A percentile compares a stretch with the other conserved stretches of the same genome.
These are phyloP conservation scores for Passerina amoena DNA, from an alignment of 2,113 vertebrate genomes.

Conservation along the genomic window DNA sequence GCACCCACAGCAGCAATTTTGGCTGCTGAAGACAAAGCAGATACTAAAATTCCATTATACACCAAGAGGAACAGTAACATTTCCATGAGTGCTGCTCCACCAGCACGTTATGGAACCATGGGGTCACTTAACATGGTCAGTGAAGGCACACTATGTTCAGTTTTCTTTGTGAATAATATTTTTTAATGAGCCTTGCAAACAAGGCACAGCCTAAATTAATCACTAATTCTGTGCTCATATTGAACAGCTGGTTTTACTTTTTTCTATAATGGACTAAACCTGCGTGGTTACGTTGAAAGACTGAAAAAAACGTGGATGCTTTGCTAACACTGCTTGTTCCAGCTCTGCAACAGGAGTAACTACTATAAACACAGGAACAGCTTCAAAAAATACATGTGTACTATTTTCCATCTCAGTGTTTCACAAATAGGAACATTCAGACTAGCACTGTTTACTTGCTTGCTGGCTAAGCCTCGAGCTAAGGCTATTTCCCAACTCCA, in stretches of 20 bases:
- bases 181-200: neutral
- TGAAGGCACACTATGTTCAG: neutral
- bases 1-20: neutral
- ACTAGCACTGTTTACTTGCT: neutral
- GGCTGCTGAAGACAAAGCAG: neutral
- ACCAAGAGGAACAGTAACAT: fast-evolving
- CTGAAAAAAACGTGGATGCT: neutral
- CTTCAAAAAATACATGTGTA: conserved; percentile 1
- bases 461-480: neutral
- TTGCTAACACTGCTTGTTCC: neutral
- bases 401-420: conserved; percentile 28
- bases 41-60: neutral
- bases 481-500: conserved; percentile 33
- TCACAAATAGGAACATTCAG: conserved; percentile 13
- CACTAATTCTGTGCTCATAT: neutral
- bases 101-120: neutral
- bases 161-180: neutral
- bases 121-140: neutral
- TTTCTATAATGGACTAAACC: neutral
- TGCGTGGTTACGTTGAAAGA: neutral
- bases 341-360: conserved; percentile 4
- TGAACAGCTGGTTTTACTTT: conserved; percentile 17
- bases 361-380: conserved; percentile 20
- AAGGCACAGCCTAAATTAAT: neutral
- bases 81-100: neutral